These are phyloP conservation scores for Taurulus bubalis DNA, from an alignment of 2,113 vertebrate genomes.

Conservation along the genomic window DNA sequence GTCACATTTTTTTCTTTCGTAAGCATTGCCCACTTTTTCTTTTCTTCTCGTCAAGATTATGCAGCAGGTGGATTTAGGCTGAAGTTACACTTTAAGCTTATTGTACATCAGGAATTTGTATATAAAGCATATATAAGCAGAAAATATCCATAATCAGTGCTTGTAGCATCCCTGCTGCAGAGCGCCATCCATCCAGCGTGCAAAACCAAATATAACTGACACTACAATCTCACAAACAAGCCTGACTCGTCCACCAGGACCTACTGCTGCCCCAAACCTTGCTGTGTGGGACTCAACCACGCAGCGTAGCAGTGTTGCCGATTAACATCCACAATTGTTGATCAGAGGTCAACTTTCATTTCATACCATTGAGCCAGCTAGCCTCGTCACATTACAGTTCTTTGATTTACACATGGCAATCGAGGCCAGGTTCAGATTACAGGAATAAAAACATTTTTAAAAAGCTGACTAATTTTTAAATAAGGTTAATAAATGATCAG, in stretches of 20 bases:
- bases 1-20: not conserved
- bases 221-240: conserved; percentile 40
- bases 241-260: conserved; percentile 41
- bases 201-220: conserved; percentile 55
- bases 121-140: not conserved
- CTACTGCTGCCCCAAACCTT: conserved; percentile 4
- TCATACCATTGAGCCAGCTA: not conserved
- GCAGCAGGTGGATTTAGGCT: not conserved
- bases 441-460: not conserved
- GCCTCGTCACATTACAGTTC: conserved; percentile 10
- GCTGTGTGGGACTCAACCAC: not conserved
- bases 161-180: conserved; percentile 13
- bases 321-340: not conserved
- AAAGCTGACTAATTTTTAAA: conserved; percentile 11
- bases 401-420: conserved; percentile 23
- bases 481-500: not conserved
- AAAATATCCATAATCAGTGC: conserved; percentile 18
- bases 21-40: no score
- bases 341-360: conserved; percentile 12
- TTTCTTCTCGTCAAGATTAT: no score
- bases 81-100: not conserved
- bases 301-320: not conserved
- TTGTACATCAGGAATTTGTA: not conserved
- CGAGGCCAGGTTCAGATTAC: not conserved
- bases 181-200: conserved; percentile 9